Percentiles rank a stretch among this genome's conserved stretches.
phyloP scores from a whole-genome alignment of 2,888 invertebrate species.

The Lutraria lutraria region DNA sequence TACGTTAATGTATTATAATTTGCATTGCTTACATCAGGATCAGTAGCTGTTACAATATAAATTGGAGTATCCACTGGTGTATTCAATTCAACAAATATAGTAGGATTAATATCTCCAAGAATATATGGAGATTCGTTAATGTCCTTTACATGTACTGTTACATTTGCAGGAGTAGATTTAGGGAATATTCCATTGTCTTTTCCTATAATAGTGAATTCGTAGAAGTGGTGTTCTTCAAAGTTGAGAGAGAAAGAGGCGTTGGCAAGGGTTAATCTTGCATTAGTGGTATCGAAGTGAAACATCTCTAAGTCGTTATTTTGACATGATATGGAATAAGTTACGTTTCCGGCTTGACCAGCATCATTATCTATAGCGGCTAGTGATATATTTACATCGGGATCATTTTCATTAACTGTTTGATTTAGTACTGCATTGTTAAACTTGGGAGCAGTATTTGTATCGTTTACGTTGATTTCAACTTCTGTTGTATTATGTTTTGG shows the following conservation, averaged over 20 bases:
- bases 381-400: neutral
- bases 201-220: constrained; percentile 14
- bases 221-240: constrained; percentile 10
- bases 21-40: constrained; percentile 22
- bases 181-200: constrained; percentile 36
- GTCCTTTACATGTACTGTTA: constrained; percentile 33
- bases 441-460: neutral
- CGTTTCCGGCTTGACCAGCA: neutral
- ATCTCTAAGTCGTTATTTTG: neutral
- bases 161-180: neutral
- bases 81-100: neutral
- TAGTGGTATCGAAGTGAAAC: neutral
- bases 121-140: constrained; percentile 46
- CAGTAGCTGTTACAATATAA: neutral
- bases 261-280: neutral
- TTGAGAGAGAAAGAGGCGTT: constrained; percentile 18
- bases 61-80: neutral
- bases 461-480: neutral
- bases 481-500: constrained; percentile 11
- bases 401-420: constrained; percentile 16
- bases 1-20: constrained; percentile 38
- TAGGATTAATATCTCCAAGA: neutral
- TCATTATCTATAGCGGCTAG: neutral
- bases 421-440: neutral
- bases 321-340: neutral